Base-by-base conservation (phyloP, 53 echinoderm and acorn worm species). In the Pentamera pediparva region DNA sequence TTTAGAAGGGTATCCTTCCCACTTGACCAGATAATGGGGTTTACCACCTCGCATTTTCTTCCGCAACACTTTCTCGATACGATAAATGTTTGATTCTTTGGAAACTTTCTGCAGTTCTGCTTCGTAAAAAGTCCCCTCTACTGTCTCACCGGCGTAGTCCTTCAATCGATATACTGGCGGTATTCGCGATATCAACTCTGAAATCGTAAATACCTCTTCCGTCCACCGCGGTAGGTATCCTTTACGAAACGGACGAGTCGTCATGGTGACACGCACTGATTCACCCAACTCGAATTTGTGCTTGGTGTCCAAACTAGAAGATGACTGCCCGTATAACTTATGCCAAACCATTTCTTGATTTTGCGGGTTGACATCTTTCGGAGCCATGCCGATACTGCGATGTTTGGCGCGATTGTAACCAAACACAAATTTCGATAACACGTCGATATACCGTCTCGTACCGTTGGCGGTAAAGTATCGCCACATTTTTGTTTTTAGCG, bases 141-240 rank as follows among this genome's bases (percentile, higher is more conserved):
- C 56, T 2, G 36, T 45, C 69, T 89, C 89, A 4, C 48, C 64
- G 32, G 37, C 32, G 33, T 22, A 74, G 32, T 25, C 34, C 15
- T 41, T 41, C 8, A n/a, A n/a, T n/a, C n/a, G n/a, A n/a, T n/a
- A 56, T 56, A 22, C 56, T n/a, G n/a, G 56, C 2, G 18, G 56
- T 56, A 56, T 56, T n/a, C 56, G 70, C 25, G n/a, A 61, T 15
- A 62, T 28, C 29, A 25, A 43, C 4, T 65, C 32, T 21, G 28
- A 45, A 18, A 89, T 39, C 22, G 84, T 75, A 32, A 89, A 85
- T 13, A 85, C 79, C 52, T 89, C 81, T 4, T 86, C 78, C 3
- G 83, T 91, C 91, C 91, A 86, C 13, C 79, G 75, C 0, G 80
- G 72, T 0, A 86, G 74, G 43, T 90, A 90, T 15, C 86, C 80